Conservation (phyloP, 2,113 vertebrate genomes). For the Acinonyx jubatus region DNA sequence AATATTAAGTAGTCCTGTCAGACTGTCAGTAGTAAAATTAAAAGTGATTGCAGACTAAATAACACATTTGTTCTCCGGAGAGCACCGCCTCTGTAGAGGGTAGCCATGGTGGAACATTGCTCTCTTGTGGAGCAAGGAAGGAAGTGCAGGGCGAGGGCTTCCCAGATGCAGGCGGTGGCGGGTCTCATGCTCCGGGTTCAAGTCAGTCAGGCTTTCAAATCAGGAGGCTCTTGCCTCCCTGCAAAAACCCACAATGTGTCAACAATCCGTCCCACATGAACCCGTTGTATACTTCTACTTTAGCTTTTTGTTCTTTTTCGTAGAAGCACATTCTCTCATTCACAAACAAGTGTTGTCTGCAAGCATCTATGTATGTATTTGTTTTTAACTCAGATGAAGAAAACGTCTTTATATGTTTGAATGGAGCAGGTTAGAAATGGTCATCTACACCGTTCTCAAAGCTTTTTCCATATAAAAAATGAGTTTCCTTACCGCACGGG, state of each 20-base stretch:
- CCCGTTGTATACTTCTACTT: background rate
- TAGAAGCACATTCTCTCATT: background rate
- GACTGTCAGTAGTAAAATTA: slow-evolving; percentile 34
- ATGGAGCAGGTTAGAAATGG: background rate
- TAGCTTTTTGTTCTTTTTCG: background rate
- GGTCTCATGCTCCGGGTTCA: background rate
- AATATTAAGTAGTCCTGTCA: background rate
- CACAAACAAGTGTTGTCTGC: background rate
- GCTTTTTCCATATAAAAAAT: background rate
- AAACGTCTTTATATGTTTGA: background rate
- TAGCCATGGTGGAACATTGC: slow-evolving; percentile 29
- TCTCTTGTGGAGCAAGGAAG: slow-evolving; percentile 20
- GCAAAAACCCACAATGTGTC: background rate
- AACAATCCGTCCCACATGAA: background rate
- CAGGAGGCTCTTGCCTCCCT: accelerated
- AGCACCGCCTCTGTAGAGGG: accelerated
- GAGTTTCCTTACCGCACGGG: background rate
- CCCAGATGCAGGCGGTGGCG: background rate
- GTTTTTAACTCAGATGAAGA: background rate
- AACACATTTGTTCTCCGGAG: background rate
- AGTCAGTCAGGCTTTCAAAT: background rate
- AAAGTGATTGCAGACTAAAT: background rate
- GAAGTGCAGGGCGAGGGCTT: background rate
- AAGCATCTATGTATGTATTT: background rate
- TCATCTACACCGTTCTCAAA: background rate